Evolutionary conservation across 2,797 vertebrate species (phyloP), one percentile per base, ranked within the genome.

Genomic region (Jordanella pulchra): DNA sequence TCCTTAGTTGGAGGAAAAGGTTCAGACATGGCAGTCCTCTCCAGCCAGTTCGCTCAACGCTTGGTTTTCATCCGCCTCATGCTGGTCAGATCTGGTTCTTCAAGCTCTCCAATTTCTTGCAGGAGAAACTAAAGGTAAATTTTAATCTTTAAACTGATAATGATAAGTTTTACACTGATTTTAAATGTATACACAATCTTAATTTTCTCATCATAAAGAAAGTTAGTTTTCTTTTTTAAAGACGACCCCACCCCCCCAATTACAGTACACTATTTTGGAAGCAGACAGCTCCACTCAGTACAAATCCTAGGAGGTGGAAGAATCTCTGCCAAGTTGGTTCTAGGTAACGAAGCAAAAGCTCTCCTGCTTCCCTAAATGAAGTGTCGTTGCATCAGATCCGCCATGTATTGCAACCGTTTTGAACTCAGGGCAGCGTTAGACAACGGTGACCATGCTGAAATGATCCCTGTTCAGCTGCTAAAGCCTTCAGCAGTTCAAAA

Each of bases 71-170:
- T 94, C 91, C 15, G 95, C 95, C 66, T 87, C 96, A 18, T 98
- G 96, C 88, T 99, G 98, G 98, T 97, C 96, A 0, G 98, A 99
- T 78, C 86, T 98, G 90, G 96, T 97, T 80, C 90, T 97, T 66
- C 95, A 97, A 3, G 96, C 96, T 13, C 89, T 99, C 77, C 96
- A 98, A 80, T 99, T 98, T 91, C 94, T 99, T 76, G 93, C 96
- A 47, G 97, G 96, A 30, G 97, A 99, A 79, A 96, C 95, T 81
- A 97, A 96, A 92, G 95, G 97, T 98, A 82, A 92, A 87, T 14
- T 91, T 87, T 39, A 61, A 39, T 39, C 18, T 32, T 21, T 21
- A 39, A 11, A 23, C 21, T 61, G 5, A 61, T 23, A 61, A 12
- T 39, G 4, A 14, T 2, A 39, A 7, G 32, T 39, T 61, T 61